Conservation (phyloP, 1,140 invertebrate genomes). For the Atta texana region DNA sequence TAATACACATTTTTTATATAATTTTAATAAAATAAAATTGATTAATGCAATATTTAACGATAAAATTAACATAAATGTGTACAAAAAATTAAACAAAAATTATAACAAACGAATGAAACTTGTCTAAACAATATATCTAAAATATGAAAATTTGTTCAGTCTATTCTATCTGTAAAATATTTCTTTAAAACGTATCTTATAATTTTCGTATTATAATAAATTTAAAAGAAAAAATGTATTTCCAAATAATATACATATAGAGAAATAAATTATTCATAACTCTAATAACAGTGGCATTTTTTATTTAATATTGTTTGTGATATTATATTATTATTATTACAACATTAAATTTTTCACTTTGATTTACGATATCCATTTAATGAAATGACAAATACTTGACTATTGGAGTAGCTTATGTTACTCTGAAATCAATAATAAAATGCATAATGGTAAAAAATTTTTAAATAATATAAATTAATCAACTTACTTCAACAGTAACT, state of each 20-base stretch:
- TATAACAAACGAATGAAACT: neutral
- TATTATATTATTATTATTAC: neutral
- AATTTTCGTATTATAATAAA: conserved; percentile 14
- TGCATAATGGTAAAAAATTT: neutral
- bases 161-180: neutral
- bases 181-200: neutral
- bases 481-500: conserved; percentile 95
- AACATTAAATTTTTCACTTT: neutral
- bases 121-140: neutral
- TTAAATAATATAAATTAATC: conserved; percentile 5
- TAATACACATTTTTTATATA: neutral
- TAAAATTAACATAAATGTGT: neutral
- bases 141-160: neutral
- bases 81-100: neutral
- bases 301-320: neutral
- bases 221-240: neutral
- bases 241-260: conserved; percentile 14
- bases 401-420: neutral
- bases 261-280: conserved; percentile 9
- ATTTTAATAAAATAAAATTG: conserved; percentile 10
- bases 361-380: neutral
- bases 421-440: conserved; percentile 38
- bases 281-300: neutral
- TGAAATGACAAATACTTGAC: conserved; percentile 6
- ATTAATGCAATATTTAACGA: neutral